Base-by-base conservation (phyloP, 2,113 vertebrate species). In the Trematomus loennbergii region DNA sequence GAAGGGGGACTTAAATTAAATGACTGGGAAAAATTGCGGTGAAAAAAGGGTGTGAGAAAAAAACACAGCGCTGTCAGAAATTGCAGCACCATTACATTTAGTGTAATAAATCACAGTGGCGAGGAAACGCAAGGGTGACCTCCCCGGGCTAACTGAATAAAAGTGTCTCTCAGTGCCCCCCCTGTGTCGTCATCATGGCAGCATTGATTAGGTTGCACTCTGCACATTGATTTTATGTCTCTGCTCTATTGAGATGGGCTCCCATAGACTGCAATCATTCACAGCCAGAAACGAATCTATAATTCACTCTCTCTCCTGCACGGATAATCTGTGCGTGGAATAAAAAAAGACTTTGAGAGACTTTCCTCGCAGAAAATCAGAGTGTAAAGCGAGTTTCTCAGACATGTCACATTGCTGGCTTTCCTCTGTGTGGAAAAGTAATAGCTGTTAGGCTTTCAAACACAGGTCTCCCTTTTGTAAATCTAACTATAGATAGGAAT, bases 151-250 rank as follows among this genome's bases (percentile, higher is more conserved):
- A 82, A 77, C 57, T 64, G 53, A 81, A 86, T 73, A 43, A 85
- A 84, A 81, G 63, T 25, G 67, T 46, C 75, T 48, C 62, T 83
- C 74, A 70, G 70, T 4, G 64, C 29, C 55, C 60, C 58, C 61
- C 33, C 49, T 10, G 9, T 5, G 57, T 8, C 36, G 72, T 78
- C 81, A 91, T 91, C 66, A 80, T 86, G 84, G 72, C 82, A 75
- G 20, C 87, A 85, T 89, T 79, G 82, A 92, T 90, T 72, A 84
- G 83, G 76, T 64, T 75, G 85, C 87, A 76, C 75, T 82, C 79
- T 49, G 55, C 7, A 57, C 73, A 91, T 84, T 78, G 88, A 91
- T 89, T 90, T 85, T n/a, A 62, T 15, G 77, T 78, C 78, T 33
- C 57, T 66, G 20, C 11, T 81, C 68, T 66, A 64, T 75, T 72